A percentile compares a stretch with the other conserved stretches of the same genome.
phyloP scores from a whole-genome alignment of 2,113 vertebrate genomes.

The Zosterops pallidus region DNA sequence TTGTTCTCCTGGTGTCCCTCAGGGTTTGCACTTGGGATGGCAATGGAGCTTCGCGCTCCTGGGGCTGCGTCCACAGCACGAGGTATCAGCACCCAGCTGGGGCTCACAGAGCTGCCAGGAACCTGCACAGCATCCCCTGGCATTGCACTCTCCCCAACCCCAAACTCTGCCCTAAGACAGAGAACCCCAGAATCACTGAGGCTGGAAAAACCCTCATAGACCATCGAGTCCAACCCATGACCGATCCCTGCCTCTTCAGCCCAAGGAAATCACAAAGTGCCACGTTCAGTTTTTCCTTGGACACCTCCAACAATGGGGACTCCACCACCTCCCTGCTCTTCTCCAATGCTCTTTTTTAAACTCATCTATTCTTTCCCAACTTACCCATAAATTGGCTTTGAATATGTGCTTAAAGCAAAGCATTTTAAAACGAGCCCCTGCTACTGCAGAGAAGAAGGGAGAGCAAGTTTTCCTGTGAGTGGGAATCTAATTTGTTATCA shows the following conservation, averaged over 20 bases:
- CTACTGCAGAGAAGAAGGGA: not conserved
- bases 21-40: not conserved
- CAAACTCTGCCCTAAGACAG: not conserved
- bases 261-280: not conserved
- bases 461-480: not conserved
- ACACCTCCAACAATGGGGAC: not conserved
- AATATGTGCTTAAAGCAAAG: not conserved
- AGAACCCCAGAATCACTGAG: no score
- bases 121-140: not conserved
- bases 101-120: not conserved
- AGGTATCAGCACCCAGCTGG: not conserved
- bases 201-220: not conserved
- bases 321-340: not conserved
- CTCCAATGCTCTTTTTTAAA: not conserved
- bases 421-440: not conserved
- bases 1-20: not conserved
- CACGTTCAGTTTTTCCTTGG: not conserved
- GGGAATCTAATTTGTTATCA: not conserved
- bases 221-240: rapidly evolving
- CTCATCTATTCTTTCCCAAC: not conserved
- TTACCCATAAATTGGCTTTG: not conserved
- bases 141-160: not conserved
- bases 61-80: not conserved
- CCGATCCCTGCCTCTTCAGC: rapidly evolving
- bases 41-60: rapidly evolving